Conservation (phyloP, 1,140 invertebrate species). For the Pseudachorutes palmiensis region DNA sequence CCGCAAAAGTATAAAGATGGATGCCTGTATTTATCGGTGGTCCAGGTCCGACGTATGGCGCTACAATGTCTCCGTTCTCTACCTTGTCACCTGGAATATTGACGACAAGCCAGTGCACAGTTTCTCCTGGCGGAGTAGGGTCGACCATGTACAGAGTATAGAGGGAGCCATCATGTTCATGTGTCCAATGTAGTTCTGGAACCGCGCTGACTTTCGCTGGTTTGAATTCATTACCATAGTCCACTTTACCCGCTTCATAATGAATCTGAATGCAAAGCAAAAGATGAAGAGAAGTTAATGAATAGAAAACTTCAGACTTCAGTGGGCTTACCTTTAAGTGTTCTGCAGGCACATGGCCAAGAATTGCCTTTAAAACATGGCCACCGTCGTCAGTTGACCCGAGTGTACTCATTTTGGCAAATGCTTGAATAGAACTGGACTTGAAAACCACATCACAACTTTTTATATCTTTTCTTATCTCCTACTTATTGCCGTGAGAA, state of each 20-base stretch:
- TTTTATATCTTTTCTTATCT: no score
- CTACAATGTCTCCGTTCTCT: background rate
- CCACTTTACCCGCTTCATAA: background rate
- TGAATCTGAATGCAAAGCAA: background rate
- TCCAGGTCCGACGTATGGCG: background rate
- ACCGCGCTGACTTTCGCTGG: background rate
- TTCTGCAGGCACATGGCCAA: no score
- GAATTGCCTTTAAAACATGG: no score
- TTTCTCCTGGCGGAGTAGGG: background rate
- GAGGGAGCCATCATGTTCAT: background rate
- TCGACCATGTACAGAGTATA: slow-evolving; percentile 6
- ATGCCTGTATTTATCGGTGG: background rate
- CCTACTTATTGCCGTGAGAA: no score
- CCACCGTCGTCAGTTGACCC: no score
- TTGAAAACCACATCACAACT: no score
- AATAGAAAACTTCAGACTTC: background rate
- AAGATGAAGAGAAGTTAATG: background rate
- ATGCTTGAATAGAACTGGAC: no score
- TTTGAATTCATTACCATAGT: slow-evolving; percentile 2
- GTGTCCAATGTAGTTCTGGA: background rate
- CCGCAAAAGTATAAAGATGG: background rate
- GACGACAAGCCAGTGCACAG: slow-evolving; percentile 1
- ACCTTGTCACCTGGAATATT: slow-evolving; percentile 6
- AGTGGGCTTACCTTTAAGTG: no score
- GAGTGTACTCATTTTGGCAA: no score